These are phyloP conservation scores for Acanthosoma haemorrhoidale DNA, from an alignment of 2,888 invertebrate species.

Conservation along the genomic window DNA sequence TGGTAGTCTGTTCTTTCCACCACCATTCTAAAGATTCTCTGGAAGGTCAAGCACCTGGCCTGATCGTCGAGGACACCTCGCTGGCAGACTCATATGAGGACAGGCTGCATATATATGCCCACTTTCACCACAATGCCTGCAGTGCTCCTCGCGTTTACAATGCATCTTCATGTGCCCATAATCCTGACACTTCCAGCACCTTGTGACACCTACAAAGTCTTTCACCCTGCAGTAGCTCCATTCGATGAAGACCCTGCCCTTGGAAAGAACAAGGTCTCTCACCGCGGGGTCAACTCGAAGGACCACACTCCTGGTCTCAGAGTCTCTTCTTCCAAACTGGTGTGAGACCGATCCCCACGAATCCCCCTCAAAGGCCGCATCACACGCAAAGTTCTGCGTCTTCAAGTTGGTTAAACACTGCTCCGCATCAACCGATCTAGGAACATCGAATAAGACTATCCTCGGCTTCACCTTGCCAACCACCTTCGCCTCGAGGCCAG, in stretches of 20 bases:
- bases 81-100: neutral
- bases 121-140: neutral
- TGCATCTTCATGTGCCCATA: neutral
- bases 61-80: neutral
- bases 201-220: neutral
- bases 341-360: neutral
- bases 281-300: neutral
- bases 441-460: neutral
- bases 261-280: neutral
- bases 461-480: neutral
- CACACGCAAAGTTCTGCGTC: neutral
- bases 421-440: neutral
- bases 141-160: neutral
- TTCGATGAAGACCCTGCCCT: neutral
- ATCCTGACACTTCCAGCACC: neutral
- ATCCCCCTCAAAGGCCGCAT: neutral
- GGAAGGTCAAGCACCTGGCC: neutral
- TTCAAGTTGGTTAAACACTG: neutral
- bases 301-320: neutral
- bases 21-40: neutral
- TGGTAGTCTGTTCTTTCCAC: neutral
- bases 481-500: neutral
- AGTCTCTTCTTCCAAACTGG: neutral
- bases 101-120: neutral
- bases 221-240: neutral